These are phyloP conservation scores for Malurus melanocephalus DNA, from an alignment of 2,113 vertebrate species.

Conservation along the genomic window DNA sequence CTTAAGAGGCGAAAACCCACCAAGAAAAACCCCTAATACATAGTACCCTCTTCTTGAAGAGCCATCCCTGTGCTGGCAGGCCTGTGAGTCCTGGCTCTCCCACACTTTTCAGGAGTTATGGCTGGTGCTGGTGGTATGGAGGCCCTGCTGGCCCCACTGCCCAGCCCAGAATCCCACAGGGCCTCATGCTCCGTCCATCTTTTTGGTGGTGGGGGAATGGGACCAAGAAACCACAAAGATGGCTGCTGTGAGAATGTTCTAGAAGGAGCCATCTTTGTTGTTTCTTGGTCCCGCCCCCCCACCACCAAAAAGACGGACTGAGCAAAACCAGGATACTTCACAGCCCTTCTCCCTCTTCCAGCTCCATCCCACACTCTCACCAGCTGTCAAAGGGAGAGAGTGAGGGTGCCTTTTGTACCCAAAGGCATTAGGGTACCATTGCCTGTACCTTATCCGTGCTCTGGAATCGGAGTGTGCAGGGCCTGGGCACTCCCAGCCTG, in stretches of 20 bases:
- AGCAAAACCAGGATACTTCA: too few species aligned
- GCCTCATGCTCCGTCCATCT: neutral
- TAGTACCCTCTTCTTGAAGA: neutral
- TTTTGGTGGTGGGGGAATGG: too few species aligned
- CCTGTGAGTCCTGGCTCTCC: neutral
- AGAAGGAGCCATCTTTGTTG: too few species aligned
- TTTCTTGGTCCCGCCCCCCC: too few species aligned
- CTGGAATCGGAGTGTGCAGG: neutral
- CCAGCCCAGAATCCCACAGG: neutral
- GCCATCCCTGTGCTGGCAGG: too few species aligned
- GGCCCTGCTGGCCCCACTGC: too few species aligned
- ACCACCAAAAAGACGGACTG: too few species aligned
- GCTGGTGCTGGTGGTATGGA: fast-evolving
- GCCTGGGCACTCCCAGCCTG: fast-evolving
- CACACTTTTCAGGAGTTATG: neutral
- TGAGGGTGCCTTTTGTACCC: too few species aligned
- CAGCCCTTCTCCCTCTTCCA: neutral
- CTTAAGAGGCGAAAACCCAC: neutral
- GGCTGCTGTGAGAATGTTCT: too few species aligned
- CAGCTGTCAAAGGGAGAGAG: neutral
- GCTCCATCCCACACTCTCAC: neutral
- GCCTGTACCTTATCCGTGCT: neutral
- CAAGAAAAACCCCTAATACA: neutral
- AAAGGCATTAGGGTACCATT: fast-evolving
- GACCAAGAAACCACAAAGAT: too few species aligned